phyloP scores from a whole-genome alignment of 2,113 vertebrate species.

The Oxyura jamaicensis region DNA sequence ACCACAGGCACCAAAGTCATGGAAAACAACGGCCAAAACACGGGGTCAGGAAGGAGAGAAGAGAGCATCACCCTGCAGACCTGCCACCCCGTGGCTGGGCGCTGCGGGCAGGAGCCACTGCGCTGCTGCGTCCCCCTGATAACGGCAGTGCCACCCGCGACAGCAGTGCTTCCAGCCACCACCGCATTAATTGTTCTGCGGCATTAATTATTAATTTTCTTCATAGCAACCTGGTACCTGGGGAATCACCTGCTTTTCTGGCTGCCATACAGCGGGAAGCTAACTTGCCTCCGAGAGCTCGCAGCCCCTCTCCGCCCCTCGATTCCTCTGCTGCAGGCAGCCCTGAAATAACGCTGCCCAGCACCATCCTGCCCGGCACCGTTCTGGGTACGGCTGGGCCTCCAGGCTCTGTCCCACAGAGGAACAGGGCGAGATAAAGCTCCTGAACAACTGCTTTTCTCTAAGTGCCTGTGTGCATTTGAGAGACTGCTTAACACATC shows the following conservation, averaged over 20 bases:
- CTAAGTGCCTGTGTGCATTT: rapidly evolving
- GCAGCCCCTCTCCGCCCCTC: neutral
- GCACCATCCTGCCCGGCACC: neutral
- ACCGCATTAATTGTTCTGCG: neutral
- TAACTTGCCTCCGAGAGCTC: neutral
- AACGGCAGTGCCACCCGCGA: neutral
- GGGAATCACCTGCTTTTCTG: slow-evolving; percentile 14
- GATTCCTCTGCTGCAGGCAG: neutral
- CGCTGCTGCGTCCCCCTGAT: rapidly evolving
- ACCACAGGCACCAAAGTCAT: neutral
- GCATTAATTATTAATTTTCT: neutral
- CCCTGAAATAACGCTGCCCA: neutral
- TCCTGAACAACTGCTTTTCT: neutral
- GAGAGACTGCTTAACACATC: neutral
- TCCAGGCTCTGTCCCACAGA: rapidly evolving
- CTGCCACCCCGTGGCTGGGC: neutral
- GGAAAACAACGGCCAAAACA: neutral
- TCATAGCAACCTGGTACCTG: neutral
- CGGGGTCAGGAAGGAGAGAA: neutral
- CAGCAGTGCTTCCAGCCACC: neutral
- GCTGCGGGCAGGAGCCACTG: neutral
- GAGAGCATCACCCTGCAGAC: neutral
- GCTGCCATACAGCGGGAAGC: neutral
- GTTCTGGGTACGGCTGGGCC: rapidly evolving
- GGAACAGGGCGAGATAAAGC: neutral